phyloP scores from a whole-genome alignment of 2,113 vertebrate genomes.

The Corynorhinus townsendii region DNA sequence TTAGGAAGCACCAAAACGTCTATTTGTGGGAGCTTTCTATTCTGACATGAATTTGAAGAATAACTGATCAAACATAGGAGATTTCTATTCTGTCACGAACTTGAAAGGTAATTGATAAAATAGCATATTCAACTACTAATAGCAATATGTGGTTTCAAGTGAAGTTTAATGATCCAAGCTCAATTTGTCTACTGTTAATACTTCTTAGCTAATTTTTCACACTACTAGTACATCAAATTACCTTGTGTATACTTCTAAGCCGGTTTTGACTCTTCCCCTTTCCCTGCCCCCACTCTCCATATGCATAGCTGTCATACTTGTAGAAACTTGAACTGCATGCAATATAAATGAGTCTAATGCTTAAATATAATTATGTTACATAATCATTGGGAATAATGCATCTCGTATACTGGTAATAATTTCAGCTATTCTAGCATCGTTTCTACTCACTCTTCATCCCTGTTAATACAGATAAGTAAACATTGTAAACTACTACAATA shows the following conservation, averaged over 20 bases:
- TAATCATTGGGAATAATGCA: not conserved
- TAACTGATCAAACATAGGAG: not conserved
- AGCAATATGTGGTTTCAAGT: not conserved
- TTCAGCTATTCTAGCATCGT: not conserved
- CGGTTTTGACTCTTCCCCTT: not conserved
- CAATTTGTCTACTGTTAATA: conserved; percentile 1
- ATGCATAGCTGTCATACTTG: not conserved
- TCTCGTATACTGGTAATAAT: not conserved
- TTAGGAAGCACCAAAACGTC: not conserved
- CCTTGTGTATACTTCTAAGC: not conserved
- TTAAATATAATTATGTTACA: not conserved
- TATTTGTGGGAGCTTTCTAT: not conserved
- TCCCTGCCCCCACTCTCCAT: fast-evolving
- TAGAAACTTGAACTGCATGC: not conserved
- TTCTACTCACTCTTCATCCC: not conserved
- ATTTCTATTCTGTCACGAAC: not conserved
- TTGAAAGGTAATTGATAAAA: conserved; percentile 21
- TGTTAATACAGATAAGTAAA: not conserved
- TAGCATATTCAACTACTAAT: conserved; percentile 10
- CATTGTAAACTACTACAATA: not conserved
- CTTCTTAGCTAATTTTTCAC: not conserved
- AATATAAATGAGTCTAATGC: not conserved
- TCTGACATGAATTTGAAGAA: not conserved
- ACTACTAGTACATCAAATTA: not conserved
- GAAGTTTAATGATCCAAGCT: conserved; percentile 23